Conservation (phyloP, 2,888 invertebrate genomes). For the Drosophila tanythrix region DNA sequence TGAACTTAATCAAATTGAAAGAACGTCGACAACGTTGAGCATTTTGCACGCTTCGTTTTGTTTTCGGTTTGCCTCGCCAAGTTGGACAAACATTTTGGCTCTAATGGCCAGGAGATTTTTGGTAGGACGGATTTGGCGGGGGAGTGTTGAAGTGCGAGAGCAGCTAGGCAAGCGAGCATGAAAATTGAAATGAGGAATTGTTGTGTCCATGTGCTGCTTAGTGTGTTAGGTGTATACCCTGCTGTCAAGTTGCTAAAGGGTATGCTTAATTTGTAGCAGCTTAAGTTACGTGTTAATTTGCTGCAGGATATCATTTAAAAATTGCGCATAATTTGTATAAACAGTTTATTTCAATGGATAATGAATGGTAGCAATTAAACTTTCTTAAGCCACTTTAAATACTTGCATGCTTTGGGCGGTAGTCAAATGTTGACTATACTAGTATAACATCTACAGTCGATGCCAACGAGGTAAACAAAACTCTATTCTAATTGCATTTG, state of each 20-base stretch:
- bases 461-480: slow-evolving; percentile 25
- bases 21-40: slow-evolving; percentile 52
- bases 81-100: slow-evolving; percentile 49
- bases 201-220: slow-evolving; percentile 24
- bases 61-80: slow-evolving; percentile 50
- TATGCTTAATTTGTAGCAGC: not conserved
- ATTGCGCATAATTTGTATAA: not conserved
- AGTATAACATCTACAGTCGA: slow-evolving; percentile 6
- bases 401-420: not conserved
- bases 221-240: slow-evolving; percentile 23
- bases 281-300: not conserved
- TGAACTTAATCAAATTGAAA: slow-evolving; percentile 74
- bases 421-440: slow-evolving; percentile 11
- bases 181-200: slow-evolving; percentile 58
- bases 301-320: not conserved
- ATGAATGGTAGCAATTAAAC: not conserved
- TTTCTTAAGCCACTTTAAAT: slow-evolving; percentile 15
- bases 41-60: slow-evolving; percentile 69
- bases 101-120: slow-evolving; percentile 37
- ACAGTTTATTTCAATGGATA: not conserved
- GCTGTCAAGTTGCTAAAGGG: not conserved
- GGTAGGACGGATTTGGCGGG: not conserved
- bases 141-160: not conserved
- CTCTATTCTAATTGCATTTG: slow-evolving; percentile 54
- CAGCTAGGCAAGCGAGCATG: slow-evolving; percentile 49